A percentile compares a stretch with the other conserved stretches of the same genome.
These are phyloP conservation scores for Ditula angustiorana DNA, from an alignment of 2,888 invertebrate species.

Conservation along the genomic window DNA sequence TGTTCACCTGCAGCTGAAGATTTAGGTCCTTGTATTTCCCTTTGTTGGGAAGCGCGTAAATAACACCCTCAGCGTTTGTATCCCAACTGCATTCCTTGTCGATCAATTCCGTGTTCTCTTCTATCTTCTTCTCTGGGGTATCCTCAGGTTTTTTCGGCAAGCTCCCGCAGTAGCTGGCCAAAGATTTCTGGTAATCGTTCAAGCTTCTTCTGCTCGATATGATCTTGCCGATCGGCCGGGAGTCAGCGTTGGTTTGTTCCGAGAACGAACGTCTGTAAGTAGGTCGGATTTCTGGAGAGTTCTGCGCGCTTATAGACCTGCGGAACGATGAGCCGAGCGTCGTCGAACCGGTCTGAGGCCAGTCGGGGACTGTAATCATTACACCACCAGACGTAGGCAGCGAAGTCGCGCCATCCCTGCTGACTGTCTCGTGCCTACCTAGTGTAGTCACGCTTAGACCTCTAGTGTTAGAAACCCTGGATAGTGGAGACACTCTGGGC, in stretches of 20 bases:
- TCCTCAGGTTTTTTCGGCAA: constrained; percentile 58
- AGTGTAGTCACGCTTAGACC: constrained; percentile 79
- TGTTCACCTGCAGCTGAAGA: constrained; percentile 79
- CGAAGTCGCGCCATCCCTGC: constrained; percentile 73
- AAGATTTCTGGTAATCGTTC: constrained; percentile 76
- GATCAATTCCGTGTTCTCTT: constrained; percentile 78
- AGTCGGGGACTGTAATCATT: constrained; percentile 88
- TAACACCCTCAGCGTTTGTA: constrained; percentile 82
- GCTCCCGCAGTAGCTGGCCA: constrained; percentile 71
- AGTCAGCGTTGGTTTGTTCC: constrained; percentile 73
- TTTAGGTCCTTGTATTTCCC: constrained; percentile 82
- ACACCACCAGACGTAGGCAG: constrained; percentile 84
- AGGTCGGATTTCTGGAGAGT: constrained; percentile 78
- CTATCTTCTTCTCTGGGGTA: constrained; percentile 62
- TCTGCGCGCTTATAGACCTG: constrained; percentile 76
- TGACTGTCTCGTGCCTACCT: constrained; percentile 72
- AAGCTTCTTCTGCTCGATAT: constrained; percentile 78
- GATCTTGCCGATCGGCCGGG: constrained; percentile 72
- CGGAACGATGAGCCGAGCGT: constrained; percentile 66
- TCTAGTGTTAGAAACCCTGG: constrained; percentile 72
- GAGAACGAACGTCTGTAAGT: constrained; percentile 79
- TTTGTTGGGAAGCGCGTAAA: constrained; percentile 81
- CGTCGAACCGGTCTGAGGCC: constrained; percentile 77
- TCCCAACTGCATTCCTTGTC: constrained; percentile 87
- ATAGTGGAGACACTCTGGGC: constrained; percentile 81